A percentile compares a stretch with the other conserved stretches of the same genome.
phyloP scores from a whole-genome alignment of 2,888 invertebrate species.

The Napeogenes inachia region DNA sequence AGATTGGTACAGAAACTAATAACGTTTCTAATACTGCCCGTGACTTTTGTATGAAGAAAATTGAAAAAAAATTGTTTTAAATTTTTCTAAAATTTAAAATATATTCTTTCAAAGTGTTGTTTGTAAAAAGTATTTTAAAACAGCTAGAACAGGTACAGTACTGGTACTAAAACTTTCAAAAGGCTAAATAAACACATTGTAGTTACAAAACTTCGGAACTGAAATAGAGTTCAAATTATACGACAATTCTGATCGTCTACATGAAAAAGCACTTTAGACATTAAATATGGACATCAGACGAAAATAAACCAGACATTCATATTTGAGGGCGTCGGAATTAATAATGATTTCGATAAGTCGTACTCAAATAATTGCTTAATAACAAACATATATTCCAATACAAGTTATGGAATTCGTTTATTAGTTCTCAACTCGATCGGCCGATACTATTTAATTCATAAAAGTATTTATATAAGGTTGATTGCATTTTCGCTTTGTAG shows the following conservation, averaged over 20 bases:
- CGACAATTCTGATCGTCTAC: constrained; percentile 43
- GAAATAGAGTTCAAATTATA: constrained; percentile 35
- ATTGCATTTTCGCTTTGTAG: constrained; percentile 7
- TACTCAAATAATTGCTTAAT: constrained; percentile 11
- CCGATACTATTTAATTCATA: constrained; percentile 14
- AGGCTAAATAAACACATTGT: constrained; percentile 5
- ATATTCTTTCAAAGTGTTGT: too few relatives aligned
- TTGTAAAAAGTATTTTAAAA: not conserved
- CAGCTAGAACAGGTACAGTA: not conserved
- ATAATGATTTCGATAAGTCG: constrained; percentile 10
- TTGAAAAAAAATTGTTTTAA: not conserved
- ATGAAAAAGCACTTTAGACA: constrained; percentile 65
- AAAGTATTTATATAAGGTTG: constrained; percentile 16
- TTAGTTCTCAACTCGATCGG: constrained; percentile 19
- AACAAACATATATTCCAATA: constrained; percentile 8
- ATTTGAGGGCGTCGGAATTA: constrained; percentile 34
- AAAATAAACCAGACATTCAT: constrained; percentile 40
- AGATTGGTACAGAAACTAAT: too few relatives aligned
- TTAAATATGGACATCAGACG: constrained; percentile 61
- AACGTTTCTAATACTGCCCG: too few relatives aligned
- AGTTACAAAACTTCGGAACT: constrained; percentile 20
- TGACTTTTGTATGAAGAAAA: too few relatives aligned
- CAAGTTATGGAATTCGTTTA: constrained; percentile 14
- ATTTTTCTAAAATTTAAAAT: too few relatives aligned
- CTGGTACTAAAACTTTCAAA: not conserved